Evolutionary conservation across 2,888 invertebrate genomes (phyloP), one percentile per base, ranked within the genome.

Genomic region (Cabera pusaria): DNA sequence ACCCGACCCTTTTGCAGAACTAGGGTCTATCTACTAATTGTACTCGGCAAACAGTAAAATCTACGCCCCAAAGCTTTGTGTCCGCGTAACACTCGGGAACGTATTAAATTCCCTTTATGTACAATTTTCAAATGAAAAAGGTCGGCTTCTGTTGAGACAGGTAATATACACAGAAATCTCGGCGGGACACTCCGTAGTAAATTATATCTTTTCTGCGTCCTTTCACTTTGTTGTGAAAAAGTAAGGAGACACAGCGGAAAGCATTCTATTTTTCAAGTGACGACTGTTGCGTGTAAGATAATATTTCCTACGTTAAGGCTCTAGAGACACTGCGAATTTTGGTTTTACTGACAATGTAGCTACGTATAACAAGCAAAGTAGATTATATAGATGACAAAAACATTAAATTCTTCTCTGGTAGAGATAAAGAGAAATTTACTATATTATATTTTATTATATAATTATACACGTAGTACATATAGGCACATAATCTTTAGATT

Each of bases 161-260:
- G 48, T 58, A 42, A 56, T 44, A 48, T 56, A 54, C 59, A 52
- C 39, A 58, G 55, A 53, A 48, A 56, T 59, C 57, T 49, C 59
- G 31, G 28, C 36, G 61, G 56, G 61, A 60, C 54, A 50, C 42
- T 17, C 18, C 43, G 59, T 67, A 64, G 66, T 68, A 68, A 71
- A 73, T 72, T 63, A 56, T 59, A 56, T 59, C 59, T 62, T 56
- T 56, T 57, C 52, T 60, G 49, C 54, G 29, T 55, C 44, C 57
- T 56, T 33, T 23, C 52, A 59, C 69, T 69, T 66, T 66, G 71
- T 66, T 11, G 7, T 4, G 12, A 31, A 66, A 64, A 66, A 66
- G 66, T 27, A 27, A 17, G 10, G 27, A 24, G 19, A 37, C 19
- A 24, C 28, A n/a, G 27, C 27, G 21, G 10, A 27, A 8, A 21